Percentiles rank a stretch among this genome's conserved stretches.
These are phyloP conservation scores for Corythucha ciliata DNA, from an alignment of 2,888 invertebrate genomes.

Conservation along the genomic window DNA sequence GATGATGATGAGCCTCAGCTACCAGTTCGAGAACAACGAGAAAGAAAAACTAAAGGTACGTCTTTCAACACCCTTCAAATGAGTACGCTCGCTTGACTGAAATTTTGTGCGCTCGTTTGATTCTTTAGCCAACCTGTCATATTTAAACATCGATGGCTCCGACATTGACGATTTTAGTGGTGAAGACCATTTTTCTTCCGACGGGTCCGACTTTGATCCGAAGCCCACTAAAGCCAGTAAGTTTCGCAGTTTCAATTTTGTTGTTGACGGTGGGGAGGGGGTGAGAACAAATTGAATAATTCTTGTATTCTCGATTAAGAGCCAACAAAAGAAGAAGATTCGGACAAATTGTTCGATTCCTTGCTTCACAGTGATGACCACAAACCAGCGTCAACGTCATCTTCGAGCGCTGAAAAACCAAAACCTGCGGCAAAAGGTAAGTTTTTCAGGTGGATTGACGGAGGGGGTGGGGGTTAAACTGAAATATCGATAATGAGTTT, in stretches of 20 bases:
- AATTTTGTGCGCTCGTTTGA: too few species aligned
- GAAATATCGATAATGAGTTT: not conserved
- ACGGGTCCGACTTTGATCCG: too few species aligned
- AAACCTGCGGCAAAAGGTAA: conserved; percentile 1
- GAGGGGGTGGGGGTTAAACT: not conserved
- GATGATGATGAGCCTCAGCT: too few species aligned
- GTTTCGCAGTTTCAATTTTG: not conserved
- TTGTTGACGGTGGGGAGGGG: not conserved
- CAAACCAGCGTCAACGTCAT: conserved; percentile 9
- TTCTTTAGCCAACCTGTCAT: too few species aligned
- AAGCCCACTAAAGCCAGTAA: too few species aligned
- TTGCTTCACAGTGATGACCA: conserved; percentile 12
- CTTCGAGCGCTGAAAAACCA: not conserved
- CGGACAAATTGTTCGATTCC: conserved; percentile 22
- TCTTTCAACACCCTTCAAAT: too few species aligned
- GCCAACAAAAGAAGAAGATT: conserved; percentile 8
- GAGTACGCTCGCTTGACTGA: too few species aligned
- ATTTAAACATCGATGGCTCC: too few species aligned
- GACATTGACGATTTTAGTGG: too few species aligned
- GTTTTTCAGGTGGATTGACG: not conserved
- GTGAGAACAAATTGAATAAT: not conserved
- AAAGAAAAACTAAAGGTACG: too few species aligned
- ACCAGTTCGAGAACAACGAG: too few species aligned
- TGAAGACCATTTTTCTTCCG: too few species aligned
- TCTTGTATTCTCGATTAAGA: not conserved